A percentile compares a stretch with the other conserved stretches of the same genome.
These are phyloP conservation scores for Ceyx margarethae DNA, from an alignment of 2,113 vertebrate genomes.

Conservation along the genomic window DNA sequence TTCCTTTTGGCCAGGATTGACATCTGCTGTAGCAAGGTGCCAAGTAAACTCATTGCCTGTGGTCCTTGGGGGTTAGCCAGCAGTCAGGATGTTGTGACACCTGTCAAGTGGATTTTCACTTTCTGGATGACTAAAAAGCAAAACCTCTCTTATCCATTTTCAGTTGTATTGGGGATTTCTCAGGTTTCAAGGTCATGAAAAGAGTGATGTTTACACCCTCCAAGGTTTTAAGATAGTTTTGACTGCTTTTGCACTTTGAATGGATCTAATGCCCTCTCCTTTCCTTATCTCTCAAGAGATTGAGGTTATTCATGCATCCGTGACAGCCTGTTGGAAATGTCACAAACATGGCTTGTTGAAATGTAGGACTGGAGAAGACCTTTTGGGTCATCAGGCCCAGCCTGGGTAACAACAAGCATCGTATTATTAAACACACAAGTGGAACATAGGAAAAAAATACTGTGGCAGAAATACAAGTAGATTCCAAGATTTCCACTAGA, in stretches of 20 bases:
- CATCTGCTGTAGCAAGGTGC: constrained; percentile 8
- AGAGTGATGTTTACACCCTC: constrained; percentile 24
- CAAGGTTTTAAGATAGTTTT: constrained; percentile 12
- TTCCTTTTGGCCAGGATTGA: constrained; percentile 30
- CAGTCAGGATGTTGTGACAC: constrained; percentile 67
- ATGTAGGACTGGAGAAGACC: neutral
- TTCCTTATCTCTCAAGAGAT: neutral
- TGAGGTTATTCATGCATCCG: neutral
- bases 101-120: constrained; percentile 58
- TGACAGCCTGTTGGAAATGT: neutral
- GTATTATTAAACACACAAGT: neutral
- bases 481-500: neutral
- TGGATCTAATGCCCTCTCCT: neutral
- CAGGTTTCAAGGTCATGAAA: constrained; percentile 68
- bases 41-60: neutral
- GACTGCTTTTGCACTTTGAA: constrained; percentile 27
- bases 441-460: neutral
- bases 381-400: neutral
- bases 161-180: constrained; percentile 59
- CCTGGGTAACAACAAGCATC: neutral
- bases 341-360: neutral
- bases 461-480: neutral
- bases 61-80: constrained; percentile 1
- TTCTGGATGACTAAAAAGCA: constrained; percentile 49
- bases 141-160: constrained; percentile 55